These are phyloP conservation scores for Eulimnadia texana DNA, from an alignment of 1,140 invertebrate genomes.

Conservation along the genomic window DNA sequence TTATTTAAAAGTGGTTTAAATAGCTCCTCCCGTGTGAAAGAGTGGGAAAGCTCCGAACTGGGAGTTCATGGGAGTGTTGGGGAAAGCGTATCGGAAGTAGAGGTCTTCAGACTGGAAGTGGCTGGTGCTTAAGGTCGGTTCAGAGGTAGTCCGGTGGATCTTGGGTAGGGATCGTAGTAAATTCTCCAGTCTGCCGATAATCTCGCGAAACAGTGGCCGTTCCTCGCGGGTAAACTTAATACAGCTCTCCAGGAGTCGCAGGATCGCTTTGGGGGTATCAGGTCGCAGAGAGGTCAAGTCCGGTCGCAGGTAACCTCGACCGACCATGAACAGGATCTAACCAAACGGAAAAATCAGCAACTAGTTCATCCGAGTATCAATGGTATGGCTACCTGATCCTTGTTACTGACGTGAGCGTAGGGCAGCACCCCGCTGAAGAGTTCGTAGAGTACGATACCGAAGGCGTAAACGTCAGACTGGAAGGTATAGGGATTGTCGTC, in stretches of 20 bases:
- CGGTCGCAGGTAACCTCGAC: slow-evolving; percentile 67
- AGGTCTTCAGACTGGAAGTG: slow-evolving; percentile 65
- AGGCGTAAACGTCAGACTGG: slow-evolving; percentile 96
- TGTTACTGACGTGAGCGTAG: slow-evolving; percentile 83
- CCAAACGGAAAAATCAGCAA: neutral
- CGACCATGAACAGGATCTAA: slow-evolving; percentile 91
- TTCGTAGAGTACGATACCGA: slow-evolving; percentile 94
- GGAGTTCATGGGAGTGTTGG: slow-evolving; percentile 84
- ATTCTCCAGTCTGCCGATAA: slow-evolving; percentile 69
- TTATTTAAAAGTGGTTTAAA: slow-evolving; percentile 24
- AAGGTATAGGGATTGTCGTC: slow-evolving; percentile 93
- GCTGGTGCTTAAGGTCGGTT: slow-evolving; percentile 71
- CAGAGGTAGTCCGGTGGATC: slow-evolving; percentile 80
- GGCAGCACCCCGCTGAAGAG: slow-evolving; percentile 79
- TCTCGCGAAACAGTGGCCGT: slow-evolving; percentile 74
- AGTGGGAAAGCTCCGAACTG: slow-evolving; percentile 50
- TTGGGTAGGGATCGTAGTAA: slow-evolving; percentile 75
- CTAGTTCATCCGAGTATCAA: no score
- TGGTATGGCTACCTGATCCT: slow-evolving; percentile 82
- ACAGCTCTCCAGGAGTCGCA: slow-evolving; percentile 73
- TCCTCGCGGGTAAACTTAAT: slow-evolving; percentile 75
- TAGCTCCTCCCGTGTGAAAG: slow-evolving; percentile 37
- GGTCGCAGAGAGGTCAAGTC: slow-evolving; percentile 64
- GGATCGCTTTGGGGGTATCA: slow-evolving; percentile 78
- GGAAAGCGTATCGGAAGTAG: slow-evolving; percentile 74